These are phyloP conservation scores for Zingel zingel DNA, from an alignment of 2,113 vertebrate genomes.

Conservation along the genomic window DNA sequence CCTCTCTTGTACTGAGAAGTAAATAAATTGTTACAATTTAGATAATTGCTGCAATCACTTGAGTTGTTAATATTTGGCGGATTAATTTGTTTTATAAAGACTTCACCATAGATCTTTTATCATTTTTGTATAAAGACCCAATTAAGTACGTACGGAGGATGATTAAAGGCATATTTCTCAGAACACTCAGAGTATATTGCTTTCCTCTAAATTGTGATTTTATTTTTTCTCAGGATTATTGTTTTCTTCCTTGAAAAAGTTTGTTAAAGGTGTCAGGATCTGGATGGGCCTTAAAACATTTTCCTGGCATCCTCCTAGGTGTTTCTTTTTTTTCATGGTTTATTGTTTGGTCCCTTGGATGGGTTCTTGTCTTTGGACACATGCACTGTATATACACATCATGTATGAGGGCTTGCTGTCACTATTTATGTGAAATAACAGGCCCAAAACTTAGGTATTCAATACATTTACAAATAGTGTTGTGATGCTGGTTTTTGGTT, in stretches of 20 bases:
- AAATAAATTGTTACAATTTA: slow-evolving; percentile 32
- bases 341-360: too few species aligned
- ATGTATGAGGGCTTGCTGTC: not conserved
- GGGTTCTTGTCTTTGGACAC: not conserved
- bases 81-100: slow-evolving; percentile 12
- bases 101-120: not conserved
- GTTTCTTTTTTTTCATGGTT: not conserved
- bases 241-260: not conserved
- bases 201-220: not conserved
- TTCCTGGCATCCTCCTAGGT: not conserved
- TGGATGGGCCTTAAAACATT: not conserved
- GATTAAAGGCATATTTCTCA: not conserved
- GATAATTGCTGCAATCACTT: slow-evolving; percentile 15
- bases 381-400: not conserved
- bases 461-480: too few species aligned
- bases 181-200: not conserved
- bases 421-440: not conserved
- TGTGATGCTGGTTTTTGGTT: too few species aligned
- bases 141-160: not conserved
- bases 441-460: not conserved
- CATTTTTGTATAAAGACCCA: not conserved
- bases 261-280: not conserved
- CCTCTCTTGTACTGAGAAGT: not conserved
- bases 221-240: not conserved
- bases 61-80: slow-evolving; percentile 12